Base-by-base conservation (phyloP, 2,888 invertebrate genomes). In the Mesoligia furuncula region DNA sequence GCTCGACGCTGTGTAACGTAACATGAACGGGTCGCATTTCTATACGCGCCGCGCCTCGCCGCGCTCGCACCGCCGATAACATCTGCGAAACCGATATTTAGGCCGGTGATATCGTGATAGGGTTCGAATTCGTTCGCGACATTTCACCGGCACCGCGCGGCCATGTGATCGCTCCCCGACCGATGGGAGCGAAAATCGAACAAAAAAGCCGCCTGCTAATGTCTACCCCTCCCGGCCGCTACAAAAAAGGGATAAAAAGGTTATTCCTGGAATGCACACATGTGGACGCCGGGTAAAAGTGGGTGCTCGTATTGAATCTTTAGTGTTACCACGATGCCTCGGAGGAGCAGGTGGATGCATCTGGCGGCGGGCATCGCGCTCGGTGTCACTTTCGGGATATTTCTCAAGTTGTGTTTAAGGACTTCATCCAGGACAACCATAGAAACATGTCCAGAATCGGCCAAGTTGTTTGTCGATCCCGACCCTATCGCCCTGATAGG, bases 351-450 rank as follows among this genome's bases (percentile, higher is more conserved):
- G 92, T 96, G 96, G 95, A 94, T 95, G 95, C 96, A 97, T 90
- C 92, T 96, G 91, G 94, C 97, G 91, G 96, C 97, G 90, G 97
- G 97, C 91, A 93, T 96, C 86, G 93, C 97, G 88, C 96, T 97
- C 91, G 97, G 97, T 89, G 96, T 97, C 85, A 96, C 96, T 62
- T 93, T 97, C 86, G 97, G 97, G 79, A 95, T 97, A 70, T 94
- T 97, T 87, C 93, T 97, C 73, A 97, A 95, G 91, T 91, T 96
- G 86, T 95, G 96, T 85, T 91, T 95, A 88, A 93, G 95, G 89
- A 89, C 94, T 64, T 94, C 94, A 62, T 93, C 96, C 62, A 92
- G 95, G 85, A 94, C 95, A 57, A 90, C 92, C 20, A 93, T 95
- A 69, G 92, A 95, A 88, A 87, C 94, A 59, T 96, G 96, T 85